These are phyloP conservation scores for Phoeniculus purpureus DNA, from an alignment of 2,797 vertebrate genomes.

Conservation along the genomic window DNA sequence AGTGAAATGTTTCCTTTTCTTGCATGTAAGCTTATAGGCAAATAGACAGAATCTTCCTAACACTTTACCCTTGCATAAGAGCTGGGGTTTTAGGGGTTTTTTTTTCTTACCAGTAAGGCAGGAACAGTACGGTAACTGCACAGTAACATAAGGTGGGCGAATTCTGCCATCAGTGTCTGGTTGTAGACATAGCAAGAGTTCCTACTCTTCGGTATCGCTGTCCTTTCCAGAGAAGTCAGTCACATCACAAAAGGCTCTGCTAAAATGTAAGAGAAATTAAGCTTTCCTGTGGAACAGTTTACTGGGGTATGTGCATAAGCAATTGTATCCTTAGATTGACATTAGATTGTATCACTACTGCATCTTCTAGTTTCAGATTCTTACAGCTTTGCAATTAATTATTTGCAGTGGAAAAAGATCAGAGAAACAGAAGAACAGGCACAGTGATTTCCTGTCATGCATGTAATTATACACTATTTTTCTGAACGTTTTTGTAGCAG, in stretches of 20 bases:
- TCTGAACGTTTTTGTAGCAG: background rate
- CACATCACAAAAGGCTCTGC: background rate
- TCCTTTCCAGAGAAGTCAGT: background rate
- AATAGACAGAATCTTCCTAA: background rate
- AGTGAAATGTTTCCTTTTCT: constrained; percentile 7
- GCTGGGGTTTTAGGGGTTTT: background rate
- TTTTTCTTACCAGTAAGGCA: background rate
- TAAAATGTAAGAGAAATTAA: background rate
- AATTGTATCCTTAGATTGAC: background rate
- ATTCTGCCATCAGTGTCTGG: background rate
- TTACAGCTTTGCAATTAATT: background rate
- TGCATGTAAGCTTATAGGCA: background rate
- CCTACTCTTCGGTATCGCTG: background rate
- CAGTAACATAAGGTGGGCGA: background rate
- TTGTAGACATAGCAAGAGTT: background rate
- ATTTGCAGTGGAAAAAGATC: constrained; percentile 16
- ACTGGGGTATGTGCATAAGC: background rate
- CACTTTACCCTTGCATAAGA: background rate
- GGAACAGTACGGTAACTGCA: constrained; percentile 2
- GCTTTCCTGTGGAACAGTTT: background rate
- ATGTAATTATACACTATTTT: background rate
- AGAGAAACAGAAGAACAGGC: background rate
- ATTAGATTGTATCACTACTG: background rate
- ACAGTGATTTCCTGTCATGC: constrained; percentile 10
- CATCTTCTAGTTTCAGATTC: constrained; percentile 5